Conservation (phyloP, 2,113 vertebrate species). For the Polypterus senegalus region DNA sequence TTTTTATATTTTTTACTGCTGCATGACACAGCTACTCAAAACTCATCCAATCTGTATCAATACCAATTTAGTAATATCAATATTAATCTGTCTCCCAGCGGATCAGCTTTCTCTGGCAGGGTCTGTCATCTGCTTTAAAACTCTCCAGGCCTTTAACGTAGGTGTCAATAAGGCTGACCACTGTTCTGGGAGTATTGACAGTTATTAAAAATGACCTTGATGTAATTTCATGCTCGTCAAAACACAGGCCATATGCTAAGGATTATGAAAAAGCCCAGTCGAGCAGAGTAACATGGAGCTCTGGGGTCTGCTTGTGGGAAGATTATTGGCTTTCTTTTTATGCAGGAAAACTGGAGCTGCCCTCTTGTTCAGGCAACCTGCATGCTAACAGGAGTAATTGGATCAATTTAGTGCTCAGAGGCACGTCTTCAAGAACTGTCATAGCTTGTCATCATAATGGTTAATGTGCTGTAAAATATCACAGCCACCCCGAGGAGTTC, state of each 20-base stretch:
- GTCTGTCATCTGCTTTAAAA: slow-evolving; percentile 34
- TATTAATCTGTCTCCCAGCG: slow-evolving; percentile 73
- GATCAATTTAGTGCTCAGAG: slow-evolving; percentile 34
- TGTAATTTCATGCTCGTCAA: slow-evolving; percentile 82
- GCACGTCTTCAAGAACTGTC: slow-evolving; percentile 33
- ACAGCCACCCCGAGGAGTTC: slow-evolving; percentile 24
- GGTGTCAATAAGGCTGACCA: slow-evolving; percentile 66
- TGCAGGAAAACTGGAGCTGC: slow-evolving; percentile 21
- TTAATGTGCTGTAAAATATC: slow-evolving; percentile 35
- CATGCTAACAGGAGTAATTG: slow-evolving; percentile 33
- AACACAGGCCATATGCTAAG: slow-evolving; percentile 65
- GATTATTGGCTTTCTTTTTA: slow-evolving; percentile 26
- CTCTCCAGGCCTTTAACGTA: slow-evolving; percentile 54
- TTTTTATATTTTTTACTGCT: slow-evolving; percentile 20
- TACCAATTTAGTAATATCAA: slow-evolving; percentile 97
- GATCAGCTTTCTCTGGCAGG: slow-evolving; percentile 53
- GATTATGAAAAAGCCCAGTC: slow-evolving; percentile 50
- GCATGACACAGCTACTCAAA: slow-evolving; percentile 61
- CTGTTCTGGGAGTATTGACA: slow-evolving; percentile 75
- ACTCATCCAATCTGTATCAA: slow-evolving; percentile 89
- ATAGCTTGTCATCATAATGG: slow-evolving; percentile 27
- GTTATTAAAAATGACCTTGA: slow-evolving; percentile 97
- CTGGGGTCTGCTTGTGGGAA: slow-evolving; percentile 19
- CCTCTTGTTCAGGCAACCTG: slow-evolving; percentile 29
- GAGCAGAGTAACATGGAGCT: slow-evolving; percentile 27